These are phyloP conservation scores for Danionella cerebrum DNA, from an alignment of 2,113 vertebrate species.

Conservation along the genomic window DNA sequence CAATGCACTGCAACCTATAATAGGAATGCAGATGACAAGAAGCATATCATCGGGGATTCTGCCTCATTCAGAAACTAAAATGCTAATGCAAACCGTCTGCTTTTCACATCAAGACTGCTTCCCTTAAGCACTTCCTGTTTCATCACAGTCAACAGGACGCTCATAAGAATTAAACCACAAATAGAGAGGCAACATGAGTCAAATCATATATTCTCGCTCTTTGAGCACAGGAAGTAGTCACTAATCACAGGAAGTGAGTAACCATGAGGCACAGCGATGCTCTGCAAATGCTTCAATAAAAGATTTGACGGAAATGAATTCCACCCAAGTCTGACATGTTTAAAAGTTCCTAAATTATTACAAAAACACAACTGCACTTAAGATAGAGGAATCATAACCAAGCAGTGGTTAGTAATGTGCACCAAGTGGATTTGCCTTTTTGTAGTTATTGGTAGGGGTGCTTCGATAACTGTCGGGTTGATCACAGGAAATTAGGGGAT, in stretches of 20 bases:
- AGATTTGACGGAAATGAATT: too few species aligned
- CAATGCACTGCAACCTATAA: constrained; percentile 1
- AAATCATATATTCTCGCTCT: background rate
- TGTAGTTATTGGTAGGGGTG: too few species aligned
- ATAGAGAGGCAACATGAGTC: background rate
- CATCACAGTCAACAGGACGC: background rate
- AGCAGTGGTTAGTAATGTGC: too few species aligned
- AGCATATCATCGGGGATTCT: background rate
- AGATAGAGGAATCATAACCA: too few species aligned
- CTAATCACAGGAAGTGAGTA: constrained; percentile 26
- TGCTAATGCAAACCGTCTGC: background rate
- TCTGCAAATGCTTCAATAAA: too few species aligned
- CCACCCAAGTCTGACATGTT: too few species aligned
- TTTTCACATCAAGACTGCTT: background rate
- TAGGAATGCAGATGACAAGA: background rate
- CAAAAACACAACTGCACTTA: too few species aligned
- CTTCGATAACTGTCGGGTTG: too few species aligned
- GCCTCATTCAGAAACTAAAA: constrained; percentile 9
- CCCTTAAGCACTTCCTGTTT: constrained; percentile 23
- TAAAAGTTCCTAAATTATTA: too few species aligned
- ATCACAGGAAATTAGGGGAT: too few species aligned
- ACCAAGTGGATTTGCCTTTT: too few species aligned
- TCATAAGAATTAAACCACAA: background rate
- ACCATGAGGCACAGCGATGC: too few species aligned
- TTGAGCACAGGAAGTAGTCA: background rate